A percentile compares a stretch with the other conserved stretches of the same genome.
Evolutionary conservation across 2,888 invertebrate species (phyloP).

Genomic region (Chamaedrilus cognettii): DNA sequence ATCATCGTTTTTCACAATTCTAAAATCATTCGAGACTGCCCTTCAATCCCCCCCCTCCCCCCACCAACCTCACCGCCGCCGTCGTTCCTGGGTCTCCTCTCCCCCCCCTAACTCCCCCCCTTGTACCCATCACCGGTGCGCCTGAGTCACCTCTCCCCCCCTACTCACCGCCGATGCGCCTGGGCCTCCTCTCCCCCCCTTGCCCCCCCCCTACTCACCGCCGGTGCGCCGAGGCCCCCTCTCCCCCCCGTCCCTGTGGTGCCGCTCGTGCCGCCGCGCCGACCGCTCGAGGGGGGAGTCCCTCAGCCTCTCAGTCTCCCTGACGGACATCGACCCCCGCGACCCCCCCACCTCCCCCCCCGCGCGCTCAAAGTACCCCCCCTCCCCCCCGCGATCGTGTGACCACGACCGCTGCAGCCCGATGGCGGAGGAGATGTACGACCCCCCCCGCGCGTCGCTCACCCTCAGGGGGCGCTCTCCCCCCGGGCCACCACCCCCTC

Average conservation of each 20-base stretch:
- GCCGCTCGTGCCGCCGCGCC: background rate
- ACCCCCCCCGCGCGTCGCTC: too few species aligned
- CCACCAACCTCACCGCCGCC: too few species aligned
- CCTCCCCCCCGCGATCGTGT: background rate
- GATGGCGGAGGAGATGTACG: background rate
- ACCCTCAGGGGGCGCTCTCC: too few species aligned
- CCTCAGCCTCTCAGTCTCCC: background rate
- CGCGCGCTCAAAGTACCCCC: background rate
- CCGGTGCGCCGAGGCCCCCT: too few species aligned
- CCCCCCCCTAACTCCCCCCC: background rate
- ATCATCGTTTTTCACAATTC: too few species aligned
- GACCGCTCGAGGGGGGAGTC: background rate
- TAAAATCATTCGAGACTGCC: too few species aligned
- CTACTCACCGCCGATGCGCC: background rate
- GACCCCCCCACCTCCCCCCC: too few species aligned
- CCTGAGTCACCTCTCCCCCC: background rate
- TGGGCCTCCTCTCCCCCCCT: background rate
- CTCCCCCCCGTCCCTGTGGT: background rate
- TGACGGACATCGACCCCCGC: background rate
- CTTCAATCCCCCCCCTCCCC: too few species aligned
- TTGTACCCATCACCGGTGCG: background rate
- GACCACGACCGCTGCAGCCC: constrained; percentile 6
- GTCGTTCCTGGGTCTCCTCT: too few species aligned
- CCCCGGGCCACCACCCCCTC: too few species aligned
- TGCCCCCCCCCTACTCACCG: background rate